Conservation (phyloP, 2,113 vertebrate genomes). For the Syngnathus typhle region DNA sequence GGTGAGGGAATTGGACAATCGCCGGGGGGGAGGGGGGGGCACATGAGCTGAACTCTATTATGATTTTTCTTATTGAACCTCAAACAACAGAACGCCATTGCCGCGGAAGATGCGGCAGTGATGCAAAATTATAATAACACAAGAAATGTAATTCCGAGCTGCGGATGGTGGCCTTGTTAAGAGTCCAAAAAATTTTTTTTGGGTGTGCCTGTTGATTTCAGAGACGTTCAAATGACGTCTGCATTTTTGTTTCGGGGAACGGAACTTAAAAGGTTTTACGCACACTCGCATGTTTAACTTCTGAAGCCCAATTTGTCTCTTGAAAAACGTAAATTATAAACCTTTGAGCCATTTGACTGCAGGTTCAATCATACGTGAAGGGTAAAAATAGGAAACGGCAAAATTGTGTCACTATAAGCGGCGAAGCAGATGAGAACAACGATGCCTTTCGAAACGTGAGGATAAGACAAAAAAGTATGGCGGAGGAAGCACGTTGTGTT, state of each 20-base stretch:
- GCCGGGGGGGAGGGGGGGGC: not conserved
- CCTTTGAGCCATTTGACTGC: not conserved
- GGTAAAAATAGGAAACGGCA: not conserved
- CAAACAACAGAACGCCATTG: not conserved
- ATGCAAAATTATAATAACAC: not conserved
- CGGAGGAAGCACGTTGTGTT: not conserved
- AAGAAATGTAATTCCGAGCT: not conserved
- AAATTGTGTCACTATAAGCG: not conserved
- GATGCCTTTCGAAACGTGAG: not conserved
- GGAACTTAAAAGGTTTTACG: too few species aligned
- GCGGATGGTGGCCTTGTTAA: too few species aligned
- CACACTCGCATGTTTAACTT: not conserved
- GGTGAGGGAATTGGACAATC: too few species aligned
- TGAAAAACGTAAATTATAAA: not conserved
- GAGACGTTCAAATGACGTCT: too few species aligned
- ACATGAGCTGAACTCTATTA: not conserved
- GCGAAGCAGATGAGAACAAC: not conserved
- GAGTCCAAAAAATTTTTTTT: too few species aligned
- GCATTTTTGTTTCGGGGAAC: too few species aligned
- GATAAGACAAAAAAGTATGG: not conserved
- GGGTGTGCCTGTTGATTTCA: too few species aligned
- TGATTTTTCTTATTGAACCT: not conserved
- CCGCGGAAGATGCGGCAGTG: not conserved
- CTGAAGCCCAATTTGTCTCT: not conserved
- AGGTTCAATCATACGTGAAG: not conserved